Conservation (phyloP, 2,797 vertebrate genomes). For the Petrocephalus schoutedeni region DNA sequence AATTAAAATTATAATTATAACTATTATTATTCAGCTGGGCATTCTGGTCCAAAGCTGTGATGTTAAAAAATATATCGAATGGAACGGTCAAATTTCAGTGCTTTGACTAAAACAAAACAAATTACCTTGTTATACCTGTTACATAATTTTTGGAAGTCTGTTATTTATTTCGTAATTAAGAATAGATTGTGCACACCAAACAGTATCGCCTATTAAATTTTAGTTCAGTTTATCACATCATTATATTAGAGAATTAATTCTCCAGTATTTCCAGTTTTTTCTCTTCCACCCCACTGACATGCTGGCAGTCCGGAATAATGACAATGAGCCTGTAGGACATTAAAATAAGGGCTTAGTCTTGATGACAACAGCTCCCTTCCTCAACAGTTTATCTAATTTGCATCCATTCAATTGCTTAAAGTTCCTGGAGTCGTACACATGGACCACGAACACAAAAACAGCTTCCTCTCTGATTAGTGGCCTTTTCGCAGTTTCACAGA, state of each 20-base stretch:
- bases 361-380: background rate
- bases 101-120: background rate
- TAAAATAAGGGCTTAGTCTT: background rate
- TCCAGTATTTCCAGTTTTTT: background rate
- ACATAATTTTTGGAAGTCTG: background rate
- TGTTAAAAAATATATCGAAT: no score
- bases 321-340: background rate
- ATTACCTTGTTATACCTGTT: background rate
- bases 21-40: background rate
- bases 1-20: no score
- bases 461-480: background rate
- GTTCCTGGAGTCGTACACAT: background rate
- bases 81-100: background rate
- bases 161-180: background rate
- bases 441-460: background rate
- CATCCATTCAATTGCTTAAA: background rate
- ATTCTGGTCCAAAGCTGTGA: background rate
- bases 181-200: background rate
- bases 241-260: background rate
- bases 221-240: background rate
- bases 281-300: background rate
- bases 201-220: background rate
- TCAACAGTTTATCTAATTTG: background rate
- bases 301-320: background rate
- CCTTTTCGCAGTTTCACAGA: background rate